These are phyloP conservation scores for Ganaspis brasiliensis DNA, from an alignment of 2,888 invertebrate genomes.

Conservation along the genomic window DNA sequence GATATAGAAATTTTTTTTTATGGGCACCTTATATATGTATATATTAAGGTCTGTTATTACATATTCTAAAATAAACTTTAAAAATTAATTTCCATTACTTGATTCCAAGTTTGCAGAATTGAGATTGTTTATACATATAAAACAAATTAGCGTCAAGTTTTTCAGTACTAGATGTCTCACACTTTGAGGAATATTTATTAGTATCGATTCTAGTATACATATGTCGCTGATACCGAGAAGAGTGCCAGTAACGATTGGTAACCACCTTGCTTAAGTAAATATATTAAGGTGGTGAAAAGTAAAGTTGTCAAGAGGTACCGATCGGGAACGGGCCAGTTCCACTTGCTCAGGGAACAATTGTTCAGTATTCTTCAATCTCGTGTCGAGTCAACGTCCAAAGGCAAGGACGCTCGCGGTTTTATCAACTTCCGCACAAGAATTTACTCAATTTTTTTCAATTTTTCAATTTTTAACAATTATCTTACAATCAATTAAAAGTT, in stretches of 20 bases:
- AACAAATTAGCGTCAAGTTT: not conserved
- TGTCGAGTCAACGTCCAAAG: conserved; percentile 42
- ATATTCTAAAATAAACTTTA: too few species aligned
- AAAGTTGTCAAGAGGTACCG: conserved; percentile 36
- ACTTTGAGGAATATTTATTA: not conserved
- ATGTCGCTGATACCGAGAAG: not conserved
- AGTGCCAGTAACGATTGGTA: not conserved
- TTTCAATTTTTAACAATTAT: not conserved
- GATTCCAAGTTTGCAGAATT: not conserved
- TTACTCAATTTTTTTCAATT: not conserved
- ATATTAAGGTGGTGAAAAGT: conserved; percentile 36
- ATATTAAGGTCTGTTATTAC: too few species aligned
- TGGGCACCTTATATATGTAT: too few species aligned
- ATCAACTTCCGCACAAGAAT: conserved; percentile 7
- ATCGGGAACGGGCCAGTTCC: conserved; percentile 29
- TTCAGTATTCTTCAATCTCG: conserved; percentile 40
- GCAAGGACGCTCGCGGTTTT: conserved; percentile 23
- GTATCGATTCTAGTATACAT: not conserved
- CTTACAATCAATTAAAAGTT: not conserved
- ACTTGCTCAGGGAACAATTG: conserved; percentile 25
- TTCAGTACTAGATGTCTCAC: not conserved
- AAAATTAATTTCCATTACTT: too few species aligned
- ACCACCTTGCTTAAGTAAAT: conserved; percentile 12
- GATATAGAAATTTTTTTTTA: too few species aligned
- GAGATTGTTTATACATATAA: not conserved